phyloP scores from a whole-genome alignment of 2,888 invertebrate species.

The Drosophila leonis region DNA sequence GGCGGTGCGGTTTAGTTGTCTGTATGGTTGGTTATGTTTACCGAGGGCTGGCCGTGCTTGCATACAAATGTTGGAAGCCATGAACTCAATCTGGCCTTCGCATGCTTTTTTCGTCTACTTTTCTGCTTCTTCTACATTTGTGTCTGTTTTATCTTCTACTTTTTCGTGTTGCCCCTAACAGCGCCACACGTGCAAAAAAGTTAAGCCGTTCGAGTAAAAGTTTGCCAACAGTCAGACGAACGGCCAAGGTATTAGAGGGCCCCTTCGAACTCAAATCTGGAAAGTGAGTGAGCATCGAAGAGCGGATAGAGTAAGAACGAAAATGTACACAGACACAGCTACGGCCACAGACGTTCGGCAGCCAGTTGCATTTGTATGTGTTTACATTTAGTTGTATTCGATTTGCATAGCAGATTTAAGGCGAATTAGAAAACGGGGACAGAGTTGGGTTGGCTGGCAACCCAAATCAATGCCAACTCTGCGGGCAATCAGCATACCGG shows the following conservation, averaged over 20 bases:
- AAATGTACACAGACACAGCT: constrained; percentile 21
- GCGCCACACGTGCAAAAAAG: constrained; percentile 75
- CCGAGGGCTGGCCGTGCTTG: constrained; percentile 33
- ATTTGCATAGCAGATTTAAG: constrained; percentile 72
- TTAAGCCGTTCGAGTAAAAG: constrained; percentile 73
- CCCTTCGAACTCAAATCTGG: constrained; percentile 63
- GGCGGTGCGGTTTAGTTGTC: background rate
- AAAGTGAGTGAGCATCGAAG: constrained; percentile 28
- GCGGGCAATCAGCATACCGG: constrained; percentile 51
- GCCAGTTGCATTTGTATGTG: constrained; percentile 72
- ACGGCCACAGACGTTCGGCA: constrained; percentile 6
- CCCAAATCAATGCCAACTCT: constrained; percentile 76
- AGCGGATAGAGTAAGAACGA: background rate
- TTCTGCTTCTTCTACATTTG: background rate
- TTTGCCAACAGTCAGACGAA: constrained; percentile 45
- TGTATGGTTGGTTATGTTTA: constrained; percentile 32
- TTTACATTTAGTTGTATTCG: constrained; percentile 79
- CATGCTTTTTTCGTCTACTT: constrained; percentile 10
- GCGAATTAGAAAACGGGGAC: background rate
- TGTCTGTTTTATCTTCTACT: constrained; percentile 7
- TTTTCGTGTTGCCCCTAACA: constrained; percentile 20
- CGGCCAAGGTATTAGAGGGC: constrained; percentile 65
- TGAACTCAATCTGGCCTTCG: constrained; percentile 10
- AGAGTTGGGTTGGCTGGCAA: constrained; percentile 2
- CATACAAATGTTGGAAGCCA: constrained; percentile 47